Evolutionary conservation across 2,797 vertebrate species (phyloP), one percentile per base, ranked within the genome.

Genomic region (Novumbra hubbsi): DNA sequence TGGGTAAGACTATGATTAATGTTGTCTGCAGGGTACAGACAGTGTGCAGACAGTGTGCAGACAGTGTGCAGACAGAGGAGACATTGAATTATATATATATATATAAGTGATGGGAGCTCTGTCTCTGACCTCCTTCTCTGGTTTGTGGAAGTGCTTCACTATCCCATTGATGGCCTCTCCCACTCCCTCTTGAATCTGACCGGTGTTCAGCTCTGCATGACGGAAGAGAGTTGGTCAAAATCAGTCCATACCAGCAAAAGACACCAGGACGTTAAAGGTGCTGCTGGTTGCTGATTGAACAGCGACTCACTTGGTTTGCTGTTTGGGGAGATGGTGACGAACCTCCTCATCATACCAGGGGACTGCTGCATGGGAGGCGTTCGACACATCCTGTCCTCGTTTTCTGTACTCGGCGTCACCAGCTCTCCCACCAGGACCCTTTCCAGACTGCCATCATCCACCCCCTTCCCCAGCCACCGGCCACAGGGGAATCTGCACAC

Each of bases 101-200:
- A n/a, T n/a, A 80, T 71, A 45, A 81, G 76, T 74, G 87, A 83
- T 75, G 73, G 71, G 4, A 11, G 21, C 24, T 21, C 9, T 78
- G 90, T 91, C 90, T 91, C 93, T 95, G 86, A 99, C 98, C 98
- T 99, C 98, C 91, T 99, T 99, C 88, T 99, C 98, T n/a, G 98
- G 98, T 75, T 99, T 99, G 91, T 99, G 98, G 90, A 99, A 99
- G 84, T 99, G 98, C 88, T 99, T 99, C 70, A 99, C 98, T 65
- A 99, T 98, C 76, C 98, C 97, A 76, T 99, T 99, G 87, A 99
- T 97, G 74, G 98, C 98, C 91, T 99, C 98, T 82, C 98, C 98
- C 12, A 99, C 97, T 88, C 97, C 96, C 92, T 99, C 98, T 90
- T 99, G 98, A 91, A 99, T 99, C 92, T 99, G 98, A 83, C 97